Evolutionary conservation across 2,113 vertebrate genomes (phyloP), one percentile per base, ranked within the genome.

Genomic region (Nanorana parkeri): DNA sequence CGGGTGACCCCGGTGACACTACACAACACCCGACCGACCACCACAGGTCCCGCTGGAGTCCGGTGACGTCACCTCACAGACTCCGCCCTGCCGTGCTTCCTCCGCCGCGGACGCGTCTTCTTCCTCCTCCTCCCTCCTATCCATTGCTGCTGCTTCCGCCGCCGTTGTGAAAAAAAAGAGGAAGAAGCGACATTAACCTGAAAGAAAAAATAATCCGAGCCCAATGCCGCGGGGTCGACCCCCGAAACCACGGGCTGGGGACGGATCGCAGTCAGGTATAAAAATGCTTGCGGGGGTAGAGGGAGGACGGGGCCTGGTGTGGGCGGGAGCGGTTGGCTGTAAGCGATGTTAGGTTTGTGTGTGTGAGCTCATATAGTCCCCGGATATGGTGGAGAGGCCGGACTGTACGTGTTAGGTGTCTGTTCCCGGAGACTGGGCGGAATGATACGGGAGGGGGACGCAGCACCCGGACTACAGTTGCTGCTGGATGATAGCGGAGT

Each of bases 221-320:
- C 94, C 94, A 94, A 97, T 97, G 96, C 96, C 96, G 95, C 96
- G 95, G 94, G 96, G 96, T 94, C 96, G 96, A 89, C 96, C 95
- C 93, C 96, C 95, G 24, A 68, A 17, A 86, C 81, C 83, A 86
- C 80, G 86, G 80, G 85, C 55, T 78, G 86, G 92, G 93, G 92
- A 93, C 89, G 91, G 88, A 91, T 92, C 90, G 88, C 94, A 92
- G 85, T 86, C 94, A 96, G 97, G 97, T 98, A 96, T 97, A 88
- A 51, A 81, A 76, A 82, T 90, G 77, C 87, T 85, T 77, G 72
- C 8, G 15, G 85, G 85, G 89, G 81, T 32, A 55, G 54, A 73
- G 24, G 24, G 77, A 76, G 78, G 73, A 52, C 82, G 54, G 83
- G 24, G 55, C 66, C 66, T 26, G 79, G 68, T 82, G 86, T 71